These are phyloP conservation scores for Heterotilapia buettikoferi DNA, from an alignment of 2,113 vertebrate genomes.

Conservation along the genomic window DNA sequence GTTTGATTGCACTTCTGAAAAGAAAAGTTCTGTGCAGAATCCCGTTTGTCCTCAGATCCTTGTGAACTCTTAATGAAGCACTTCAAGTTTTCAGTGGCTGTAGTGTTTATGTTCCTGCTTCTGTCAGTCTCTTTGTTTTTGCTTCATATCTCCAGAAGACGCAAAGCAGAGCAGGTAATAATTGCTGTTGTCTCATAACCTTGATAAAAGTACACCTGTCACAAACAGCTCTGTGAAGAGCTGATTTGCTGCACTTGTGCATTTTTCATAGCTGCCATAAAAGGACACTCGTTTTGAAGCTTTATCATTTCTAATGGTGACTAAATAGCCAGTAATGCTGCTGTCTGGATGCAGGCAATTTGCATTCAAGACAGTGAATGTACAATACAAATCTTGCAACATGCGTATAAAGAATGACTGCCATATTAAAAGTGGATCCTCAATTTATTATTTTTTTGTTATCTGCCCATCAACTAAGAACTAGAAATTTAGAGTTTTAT, in stretches of 20 bases:
- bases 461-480: not conserved
- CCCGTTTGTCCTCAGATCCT: slow-evolving; percentile 19
- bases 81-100: slow-evolving; percentile 42
- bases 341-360: not conserved
- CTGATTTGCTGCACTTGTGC: not conserved
- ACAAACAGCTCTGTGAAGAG: not conserved
- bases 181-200: not conserved
- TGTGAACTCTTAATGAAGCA: slow-evolving; percentile 40
- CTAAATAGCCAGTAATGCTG: not conserved
- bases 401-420: not conserved
- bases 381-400: not conserved
- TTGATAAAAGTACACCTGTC: not conserved
- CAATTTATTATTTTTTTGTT: not conserved
- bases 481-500: not conserved
- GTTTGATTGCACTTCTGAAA: slow-evolving; percentile 25
- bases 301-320: not conserved
- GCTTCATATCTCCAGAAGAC: not conserved
- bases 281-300: not conserved
- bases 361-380: not conserved
- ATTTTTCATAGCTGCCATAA: not conserved
- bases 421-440: not conserved
- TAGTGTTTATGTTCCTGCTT: slow-evolving; percentile 11
- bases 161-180: slow-evolving; percentile 1
- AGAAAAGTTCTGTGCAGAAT: not conserved
- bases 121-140: not conserved